Evolutionary conservation across 2,113 vertebrate genomes (phyloP).

Genomic region (Electrona antarctica): DNA sequence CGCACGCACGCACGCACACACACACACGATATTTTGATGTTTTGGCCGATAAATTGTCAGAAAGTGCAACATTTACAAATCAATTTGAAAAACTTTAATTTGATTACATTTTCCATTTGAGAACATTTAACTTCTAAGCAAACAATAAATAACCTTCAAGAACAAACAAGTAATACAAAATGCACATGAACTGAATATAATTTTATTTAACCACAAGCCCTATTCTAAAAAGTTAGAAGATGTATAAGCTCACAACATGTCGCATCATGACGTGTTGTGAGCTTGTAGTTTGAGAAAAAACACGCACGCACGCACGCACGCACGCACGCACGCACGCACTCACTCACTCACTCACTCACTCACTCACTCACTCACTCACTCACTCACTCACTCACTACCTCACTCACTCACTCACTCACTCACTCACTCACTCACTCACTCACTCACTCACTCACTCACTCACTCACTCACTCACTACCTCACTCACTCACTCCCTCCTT

Average conservation of each 20-base stretch:
- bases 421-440: background rate
- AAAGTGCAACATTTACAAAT: too few relatives aligned
- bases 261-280: background rate
- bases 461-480: constrained; percentile 1
- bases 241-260: constrained; percentile 17
- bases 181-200: too few relatives aligned
- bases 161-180: too few relatives aligned
- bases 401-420: background rate
- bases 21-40: too few relatives aligned
- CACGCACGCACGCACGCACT: background rate
- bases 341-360: background rate
- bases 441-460: background rate
- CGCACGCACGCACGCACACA: too few relatives aligned
- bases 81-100: too few relatives aligned
- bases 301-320: constrained; percentile 41
- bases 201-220: too few relatives aligned
- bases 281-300: too few relatives aligned
- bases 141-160: too few relatives aligned
- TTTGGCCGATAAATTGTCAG: too few relatives aligned
- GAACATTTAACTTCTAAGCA: too few relatives aligned
- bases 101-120: too few relatives aligned
- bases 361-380: background rate
- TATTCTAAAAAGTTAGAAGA: constrained; percentile 42
- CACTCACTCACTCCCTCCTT: background rate
- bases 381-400: constrained; percentile 1